A percentile compares a stretch with the other conserved stretches of the same genome.
Conservation (phyloP, 2,113 vertebrate species). For the Motacilla alba region DNA sequence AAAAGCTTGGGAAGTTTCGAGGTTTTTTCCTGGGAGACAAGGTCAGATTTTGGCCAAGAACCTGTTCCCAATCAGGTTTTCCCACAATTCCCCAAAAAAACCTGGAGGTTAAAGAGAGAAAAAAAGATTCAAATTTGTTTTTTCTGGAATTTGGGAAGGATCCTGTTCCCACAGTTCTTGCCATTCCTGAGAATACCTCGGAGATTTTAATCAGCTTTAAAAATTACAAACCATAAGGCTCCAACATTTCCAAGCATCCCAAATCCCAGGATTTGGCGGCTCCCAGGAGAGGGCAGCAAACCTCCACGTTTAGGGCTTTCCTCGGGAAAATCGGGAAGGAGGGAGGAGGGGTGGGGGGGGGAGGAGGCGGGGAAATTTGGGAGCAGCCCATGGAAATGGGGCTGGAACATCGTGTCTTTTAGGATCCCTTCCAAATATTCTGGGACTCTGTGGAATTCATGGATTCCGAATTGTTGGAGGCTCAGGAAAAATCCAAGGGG, state of each 20-base stretch:
- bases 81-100: background rate
- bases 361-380: background rate
- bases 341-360: fast-evolving
- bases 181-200: background rate
- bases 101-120: fast-evolving
- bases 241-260: fast-evolving
- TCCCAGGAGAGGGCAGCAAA: slow-evolving; percentile 56
- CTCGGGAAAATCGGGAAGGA: background rate
- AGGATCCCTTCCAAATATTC: background rate
- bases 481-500: background rate
- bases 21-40: background rate
- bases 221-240: background rate
- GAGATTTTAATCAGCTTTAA: background rate
- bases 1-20: background rate
- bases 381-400: background rate
- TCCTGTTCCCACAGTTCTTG: too few relatives aligned
- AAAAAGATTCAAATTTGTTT: fast-evolving
- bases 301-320: background rate
- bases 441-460: background rate
- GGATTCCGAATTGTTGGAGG: background rate
- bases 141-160: background rate
- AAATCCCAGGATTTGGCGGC: background rate
- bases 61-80: background rate
- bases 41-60: background rate
- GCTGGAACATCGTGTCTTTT: background rate